Evolutionary conservation across 2,113 vertebrate genomes (phyloP).

Genomic region (Mirza zaza): DNA sequence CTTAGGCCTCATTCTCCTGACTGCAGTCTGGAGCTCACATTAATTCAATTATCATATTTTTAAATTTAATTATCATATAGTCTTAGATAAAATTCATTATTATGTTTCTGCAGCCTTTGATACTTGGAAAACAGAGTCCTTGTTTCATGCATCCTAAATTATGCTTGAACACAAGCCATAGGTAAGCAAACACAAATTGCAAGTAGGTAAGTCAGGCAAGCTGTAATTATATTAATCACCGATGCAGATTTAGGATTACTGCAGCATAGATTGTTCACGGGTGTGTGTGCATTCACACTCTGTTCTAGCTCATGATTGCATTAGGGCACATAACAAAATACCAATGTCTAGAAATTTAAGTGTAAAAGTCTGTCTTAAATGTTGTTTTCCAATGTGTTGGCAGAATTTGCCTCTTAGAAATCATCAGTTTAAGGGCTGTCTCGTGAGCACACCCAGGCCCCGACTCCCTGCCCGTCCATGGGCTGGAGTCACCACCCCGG

Average conservation of each 20-base stretch:
- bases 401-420: background rate
- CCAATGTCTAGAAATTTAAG: background rate
- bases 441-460: too few relatives aligned
- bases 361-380: fast-evolving
- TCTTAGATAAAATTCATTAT: background rate
- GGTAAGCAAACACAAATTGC: background rate
- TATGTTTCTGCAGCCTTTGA: background rate
- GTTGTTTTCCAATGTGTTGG: background rate
- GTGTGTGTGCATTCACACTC: fast-evolving
- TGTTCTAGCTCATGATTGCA: fast-evolving
- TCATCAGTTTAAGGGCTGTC: too few relatives aligned
- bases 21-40: background rate
- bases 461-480: fast-evolving
- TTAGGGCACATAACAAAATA: background rate
- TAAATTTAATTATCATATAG: background rate
- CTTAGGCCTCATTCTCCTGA: background rate
- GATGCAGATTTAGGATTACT: fast-evolving
- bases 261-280: background rate
- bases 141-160: background rate
- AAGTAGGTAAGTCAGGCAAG: background rate
- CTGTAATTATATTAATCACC: fast-evolving
- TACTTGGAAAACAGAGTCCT: background rate
- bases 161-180: too few relatives aligned
- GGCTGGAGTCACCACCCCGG: background rate
- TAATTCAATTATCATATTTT: background rate